A percentile compares a stretch with the other conserved stretches of the same genome.
Evolutionary conservation across 64 coral and sea anemone species (phyloP).

Genomic region (Stichodactyla helianthus): DNA sequence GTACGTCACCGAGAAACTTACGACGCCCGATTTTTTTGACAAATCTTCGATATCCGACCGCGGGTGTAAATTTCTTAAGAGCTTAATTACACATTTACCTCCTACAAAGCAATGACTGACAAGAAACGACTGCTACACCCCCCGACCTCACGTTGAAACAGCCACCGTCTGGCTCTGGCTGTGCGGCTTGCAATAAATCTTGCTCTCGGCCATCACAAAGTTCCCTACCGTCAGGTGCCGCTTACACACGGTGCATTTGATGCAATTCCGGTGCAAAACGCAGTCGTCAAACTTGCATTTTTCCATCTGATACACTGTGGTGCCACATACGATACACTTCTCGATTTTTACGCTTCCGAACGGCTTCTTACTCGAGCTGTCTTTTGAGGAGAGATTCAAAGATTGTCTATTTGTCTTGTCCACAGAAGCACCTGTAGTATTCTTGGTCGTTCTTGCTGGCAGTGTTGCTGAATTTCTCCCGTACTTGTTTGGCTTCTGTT

Average conservation of each 20-base stretch:
- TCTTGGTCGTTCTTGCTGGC: neutral
- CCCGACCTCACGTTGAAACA: constrained; percentile 11
- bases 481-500: neutral
- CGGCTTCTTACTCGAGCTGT: neutral
- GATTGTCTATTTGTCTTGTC: neutral
- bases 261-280: constrained; percentile 80
- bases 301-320: constrained; percentile 94
- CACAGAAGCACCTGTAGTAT: neutral
- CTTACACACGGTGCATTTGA: constrained; percentile 87
- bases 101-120: neutral
- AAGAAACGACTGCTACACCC: neutral
- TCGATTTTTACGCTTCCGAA: constrained; percentile 51
- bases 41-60: no score
- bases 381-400: neutral
- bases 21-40: no score
- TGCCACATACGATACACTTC: constrained; percentile 83
- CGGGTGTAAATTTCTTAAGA: neutral
- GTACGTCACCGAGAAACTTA: no score
- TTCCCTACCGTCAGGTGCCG: constrained; percentile 92
- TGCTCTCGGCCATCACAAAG: constrained; percentile 90
- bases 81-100: neutral
- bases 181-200: constrained; percentile 94
- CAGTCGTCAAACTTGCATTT: constrained; percentile 91
- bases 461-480: neutral
- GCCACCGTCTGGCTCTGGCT: neutral